Base-by-base conservation (phyloP, 2,888 invertebrate species). In the Drepana falcataria region DNA sequence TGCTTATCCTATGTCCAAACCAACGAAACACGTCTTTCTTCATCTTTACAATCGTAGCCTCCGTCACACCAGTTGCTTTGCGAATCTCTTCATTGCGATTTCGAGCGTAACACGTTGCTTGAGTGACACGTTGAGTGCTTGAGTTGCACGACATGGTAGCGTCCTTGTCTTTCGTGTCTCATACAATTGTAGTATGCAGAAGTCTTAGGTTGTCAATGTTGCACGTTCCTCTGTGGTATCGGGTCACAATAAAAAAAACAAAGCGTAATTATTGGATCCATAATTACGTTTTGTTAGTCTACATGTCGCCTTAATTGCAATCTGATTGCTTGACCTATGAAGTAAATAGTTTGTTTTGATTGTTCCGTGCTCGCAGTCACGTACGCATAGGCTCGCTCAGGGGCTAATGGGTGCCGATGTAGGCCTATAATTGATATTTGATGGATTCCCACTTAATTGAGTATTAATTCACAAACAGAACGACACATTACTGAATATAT, bases 311-410 rank as follows among this genome's bases (percentile, higher is more conserved):
- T 64, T 80, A 83, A 85, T 84, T 49, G 61, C 33, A 54, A 69
- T 69, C 69, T 72, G 79, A 84, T 79, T 40, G 61, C 3, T 64
- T 66, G 59, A 66, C 65, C 66, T 62, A 73, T 80, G 70, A 75
- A 75, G 60, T 59, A 77, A 83, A 84, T 83, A 62, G 74, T 77
- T 82, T 85, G 82, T 85, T 85, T 76, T 79, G 76, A 76, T 77
- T 68, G 60, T 33, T 56, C 64, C 74, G 74, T 79, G 79, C 56
- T 53, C 21, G 55, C 3, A 57, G 81, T 82, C 82, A 82, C 81
- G 81, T 83, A 81, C 69, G 69, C 79, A 48, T 44, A 35, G 35
- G 4, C 34, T 33, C 5, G 48, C 47, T 51, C 40, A 40, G 33
- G 34, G 9, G 40, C 33, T 51, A 51, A 51, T 51, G 34, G 41